A percentile compares a stretch with the other conserved stretches of the same genome.
phyloP scores from a whole-genome alignment of 1,140 invertebrate species.

The Trichonephila inaurata region DNA sequence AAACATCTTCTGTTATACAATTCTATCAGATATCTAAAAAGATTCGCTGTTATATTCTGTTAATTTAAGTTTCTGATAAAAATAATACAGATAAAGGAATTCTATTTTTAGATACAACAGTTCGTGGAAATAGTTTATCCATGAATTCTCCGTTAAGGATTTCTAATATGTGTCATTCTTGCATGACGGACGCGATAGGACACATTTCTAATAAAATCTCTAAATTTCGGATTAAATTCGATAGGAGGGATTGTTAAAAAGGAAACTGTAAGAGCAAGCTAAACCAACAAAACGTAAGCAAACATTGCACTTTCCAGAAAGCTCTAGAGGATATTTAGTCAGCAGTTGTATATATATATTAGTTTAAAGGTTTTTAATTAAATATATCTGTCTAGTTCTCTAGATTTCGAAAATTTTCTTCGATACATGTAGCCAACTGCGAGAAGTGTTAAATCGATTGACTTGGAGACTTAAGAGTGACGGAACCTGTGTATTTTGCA shows the following conservation, averaged over 20 bases:
- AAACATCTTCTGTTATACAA: no score
- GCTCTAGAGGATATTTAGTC: neutral
- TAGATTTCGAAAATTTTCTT: neutral
- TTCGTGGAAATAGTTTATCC: no score
- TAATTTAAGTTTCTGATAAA: no score
- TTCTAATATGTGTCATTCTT: no score
- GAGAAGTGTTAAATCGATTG: neutral
- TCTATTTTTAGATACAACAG: no score
- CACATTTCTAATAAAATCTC: neutral
- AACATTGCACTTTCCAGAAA: neutral
- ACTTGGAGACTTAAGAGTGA: no score
- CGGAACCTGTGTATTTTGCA: no score
- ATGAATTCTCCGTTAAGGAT: no score
- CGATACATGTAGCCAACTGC: neutral
- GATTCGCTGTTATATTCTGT: no score
- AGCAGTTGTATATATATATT: neutral
- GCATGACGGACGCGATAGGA: neutral
- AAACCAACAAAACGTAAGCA: neutral
- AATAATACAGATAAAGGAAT: no score
- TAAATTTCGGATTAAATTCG: neutral
- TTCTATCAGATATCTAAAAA: no score
- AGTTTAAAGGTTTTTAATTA: neutral
- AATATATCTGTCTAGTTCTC: neutral
- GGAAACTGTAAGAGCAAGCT: neutral
- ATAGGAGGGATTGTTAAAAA: neutral